Evolutionary conservation across 2,888 invertebrate genomes (phyloP), one percentile per base, ranked within the genome.

Genomic region (Pollenia amentaria): DNA sequence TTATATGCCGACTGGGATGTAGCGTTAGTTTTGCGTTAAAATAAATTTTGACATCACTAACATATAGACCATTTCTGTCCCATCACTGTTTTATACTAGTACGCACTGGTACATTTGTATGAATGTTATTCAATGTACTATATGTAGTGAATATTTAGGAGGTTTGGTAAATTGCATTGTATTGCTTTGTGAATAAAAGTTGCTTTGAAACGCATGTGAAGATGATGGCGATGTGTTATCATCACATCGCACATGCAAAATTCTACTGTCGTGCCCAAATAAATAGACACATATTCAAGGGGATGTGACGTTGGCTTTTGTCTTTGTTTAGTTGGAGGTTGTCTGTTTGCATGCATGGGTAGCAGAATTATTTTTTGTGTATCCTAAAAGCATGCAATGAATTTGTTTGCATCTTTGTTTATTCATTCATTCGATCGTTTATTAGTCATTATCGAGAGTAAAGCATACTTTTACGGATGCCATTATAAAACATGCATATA

Each of bases 361-460:
- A 55, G 64, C 60, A 67, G 64, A 81, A 70, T 65, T 81, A 72
- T 80, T 29, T 21, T 29, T 29, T 80, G 10, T 72, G 72, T 14
- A 69, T 48, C 85, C 85, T 85, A 65, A 85, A 80, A 80, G 76
- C 42, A 81, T 72, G 64, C 57, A 70, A 70, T 65, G 53, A 44
- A 62, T 18, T 55, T 70, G 57, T 55, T 64, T 46, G 18, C 12
- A 57, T 65, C 29, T 76, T 85, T 81, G 55, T 85, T 80, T 55
- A 70, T 65, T 62, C 72, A 67, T 70, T 76, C 48, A 65, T n/a
- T 65, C n/a, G 44, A 46, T 38, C 48, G 57, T 85, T 85, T 64
- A 75, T 85, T 60, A 60, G 69, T 64, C 57, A 81, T 76, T 76
- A 62, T 70, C 62, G 70, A 77, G 38, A 14, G 46, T 16, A 51